Conservation (phyloP, 2,888 invertebrate species). For the Trichopoda pennipes region DNA sequence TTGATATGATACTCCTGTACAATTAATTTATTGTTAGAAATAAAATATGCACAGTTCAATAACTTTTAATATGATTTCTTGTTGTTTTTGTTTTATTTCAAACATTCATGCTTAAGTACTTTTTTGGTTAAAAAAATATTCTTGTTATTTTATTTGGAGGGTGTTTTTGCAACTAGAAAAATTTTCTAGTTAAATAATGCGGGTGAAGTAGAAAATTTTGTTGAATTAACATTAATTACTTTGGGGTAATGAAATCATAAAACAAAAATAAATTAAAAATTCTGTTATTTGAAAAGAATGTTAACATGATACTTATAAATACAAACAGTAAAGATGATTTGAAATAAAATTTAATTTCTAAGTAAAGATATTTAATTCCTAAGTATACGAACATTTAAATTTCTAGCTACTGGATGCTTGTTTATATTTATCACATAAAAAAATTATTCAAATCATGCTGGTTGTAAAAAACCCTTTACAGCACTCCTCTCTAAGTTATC, state of each 20-base stretch:
- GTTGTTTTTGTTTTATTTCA: background rate
- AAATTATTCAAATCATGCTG: conserved; percentile 48
- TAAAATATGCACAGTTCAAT: conserved; percentile 62
- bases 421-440: background rate
- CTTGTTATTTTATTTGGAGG: conserved; percentile 36
- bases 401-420: background rate
- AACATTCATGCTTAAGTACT: conserved; percentile 35
- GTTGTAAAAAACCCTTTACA: conserved; percentile 30
- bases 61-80: conserved; percentile 28
- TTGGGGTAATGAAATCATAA: conserved; percentile 40
- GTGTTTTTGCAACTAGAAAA: background rate
- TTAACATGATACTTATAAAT: conserved; percentile 5
- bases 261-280: conserved; percentile 1
- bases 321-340: background rate
- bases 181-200: conserved; percentile 34
- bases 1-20: conserved; percentile 63
- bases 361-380: too few species aligned
- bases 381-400: background rate
- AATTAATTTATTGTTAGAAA: conserved; percentile 64
- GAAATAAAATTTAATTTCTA: background rate
- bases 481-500: background rate
- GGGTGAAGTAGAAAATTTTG: conserved; percentile 45
- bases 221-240: conserved; percentile 41
- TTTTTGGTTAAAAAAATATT: conserved; percentile 12
- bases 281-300: background rate